Percentiles rank a stretch among this genome's conserved stretches.
These are phyloP conservation scores for Mus pahari DNA, from an alignment of 2,113 vertebrate genomes.

Conservation along the genomic window DNA sequence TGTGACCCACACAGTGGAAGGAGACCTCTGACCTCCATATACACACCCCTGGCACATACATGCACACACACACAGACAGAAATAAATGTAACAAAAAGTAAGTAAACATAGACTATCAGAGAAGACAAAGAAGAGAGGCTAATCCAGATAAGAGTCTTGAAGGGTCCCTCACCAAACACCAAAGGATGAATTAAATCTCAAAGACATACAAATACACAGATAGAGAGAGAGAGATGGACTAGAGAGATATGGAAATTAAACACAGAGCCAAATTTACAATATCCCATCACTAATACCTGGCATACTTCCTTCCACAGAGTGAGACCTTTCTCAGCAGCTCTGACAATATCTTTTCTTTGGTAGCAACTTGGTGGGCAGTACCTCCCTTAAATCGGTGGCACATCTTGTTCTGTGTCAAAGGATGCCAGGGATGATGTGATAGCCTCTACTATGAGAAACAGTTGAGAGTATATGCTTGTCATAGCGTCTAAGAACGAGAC, in stretches of 20 bases:
- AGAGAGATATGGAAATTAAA: conserved; percentile 8
- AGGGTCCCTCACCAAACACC: not conserved
- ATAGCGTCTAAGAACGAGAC: not conserved
- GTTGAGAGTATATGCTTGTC: not conserved
- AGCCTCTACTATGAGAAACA: not conserved
- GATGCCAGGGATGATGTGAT: not conserved
- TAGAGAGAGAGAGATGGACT: no score
- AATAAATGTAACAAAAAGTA: not conserved
- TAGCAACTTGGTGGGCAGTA: not conserved
- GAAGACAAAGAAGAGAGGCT: not conserved
- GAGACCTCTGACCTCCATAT: not conserved
- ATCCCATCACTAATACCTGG: not conserved
- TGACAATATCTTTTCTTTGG: not conserved
- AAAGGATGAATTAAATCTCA: conserved; percentile 26
- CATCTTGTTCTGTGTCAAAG: not conserved
- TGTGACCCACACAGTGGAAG: not conserved
- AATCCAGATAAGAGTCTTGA: not conserved
- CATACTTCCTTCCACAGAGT: not conserved
- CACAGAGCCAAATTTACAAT: not conserved
- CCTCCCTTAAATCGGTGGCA: not conserved
- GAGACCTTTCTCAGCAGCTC: not conserved
- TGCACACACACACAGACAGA: not conserved
- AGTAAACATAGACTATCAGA: not conserved
- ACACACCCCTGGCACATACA: not conserved
- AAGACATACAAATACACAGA: conserved; percentile 18